A percentile compares a stretch with the other conserved stretches of the same genome.
These are phyloP conservation scores for Nycticorax nycticorax DNA, from an alignment of 2,113 vertebrate species.

Conservation along the genomic window DNA sequence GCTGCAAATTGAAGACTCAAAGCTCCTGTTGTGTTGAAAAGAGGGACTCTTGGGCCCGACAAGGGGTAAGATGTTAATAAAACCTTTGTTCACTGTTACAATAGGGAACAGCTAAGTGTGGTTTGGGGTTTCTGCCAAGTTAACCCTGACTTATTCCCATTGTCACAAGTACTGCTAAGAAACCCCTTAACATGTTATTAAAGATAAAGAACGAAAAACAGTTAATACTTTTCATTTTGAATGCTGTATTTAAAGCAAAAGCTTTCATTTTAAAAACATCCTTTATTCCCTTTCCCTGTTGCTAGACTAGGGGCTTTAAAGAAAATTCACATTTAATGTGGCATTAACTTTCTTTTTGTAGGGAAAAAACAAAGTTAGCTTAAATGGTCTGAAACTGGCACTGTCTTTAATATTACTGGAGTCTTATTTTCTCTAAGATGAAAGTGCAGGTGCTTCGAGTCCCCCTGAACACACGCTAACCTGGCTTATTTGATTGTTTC, in stretches of 20 bases:
- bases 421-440: not conserved
- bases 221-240: not conserved
- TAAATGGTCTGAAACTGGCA: not conserved
- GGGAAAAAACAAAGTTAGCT: not conserved
- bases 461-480: not conserved
- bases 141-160: conserved; percentile 12
- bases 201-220: not conserved
- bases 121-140: conserved; percentile 38
- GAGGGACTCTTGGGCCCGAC: not conserved
- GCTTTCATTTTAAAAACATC: not conserved
- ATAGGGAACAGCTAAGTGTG: conserved; percentile 14
- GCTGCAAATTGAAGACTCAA: conserved; percentile 16
- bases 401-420: not conserved
- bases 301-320: not conserved
- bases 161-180: not conserved
- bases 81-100: conserved; percentile 28
- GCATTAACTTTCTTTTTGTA: not conserved
- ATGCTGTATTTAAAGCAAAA: not conserved
- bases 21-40: conserved; percentile 25
- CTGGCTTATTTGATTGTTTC: not conserved
- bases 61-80: conserved; percentile 36
- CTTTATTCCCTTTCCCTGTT: not conserved
- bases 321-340: not conserved
- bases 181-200: not conserved
- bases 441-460: not conserved